These are phyloP conservation scores for Cheilosia scutellata DNA, from an alignment of 2,888 invertebrate species.

Conservation along the genomic window DNA sequence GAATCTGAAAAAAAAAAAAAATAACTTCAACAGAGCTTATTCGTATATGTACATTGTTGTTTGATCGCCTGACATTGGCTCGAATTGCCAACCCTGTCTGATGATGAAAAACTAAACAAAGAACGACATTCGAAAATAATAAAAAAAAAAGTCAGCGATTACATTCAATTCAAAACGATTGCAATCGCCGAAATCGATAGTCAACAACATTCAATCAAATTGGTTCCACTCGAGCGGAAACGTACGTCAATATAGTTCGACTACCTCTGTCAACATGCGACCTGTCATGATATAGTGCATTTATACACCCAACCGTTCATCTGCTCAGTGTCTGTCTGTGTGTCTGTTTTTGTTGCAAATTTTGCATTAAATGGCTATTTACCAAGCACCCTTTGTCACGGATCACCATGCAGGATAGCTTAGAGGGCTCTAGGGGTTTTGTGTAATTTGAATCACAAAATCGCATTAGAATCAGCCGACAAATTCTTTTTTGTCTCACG, in stretches of 20 bases:
- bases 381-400: slow-evolving; percentile 12
- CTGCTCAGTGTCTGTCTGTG: background rate
- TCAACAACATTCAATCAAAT: slow-evolving; percentile 30
- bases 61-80: background rate
- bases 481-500: background rate
- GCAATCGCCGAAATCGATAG: slow-evolving; percentile 30
- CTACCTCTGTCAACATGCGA: slow-evolving; percentile 7
- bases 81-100: background rate
- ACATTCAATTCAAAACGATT: background rate
- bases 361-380: slow-evolving; percentile 33
- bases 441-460: slow-evolving; percentile 61
- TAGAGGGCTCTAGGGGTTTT: background rate
- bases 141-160: background rate
- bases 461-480: slow-evolving; percentile 38
- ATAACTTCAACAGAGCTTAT: too few species aligned
- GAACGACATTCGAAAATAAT: background rate
- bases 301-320: background rate
- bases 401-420: background rate
- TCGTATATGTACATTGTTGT: too few species aligned
- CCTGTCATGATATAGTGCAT: background rate
- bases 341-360: background rate
- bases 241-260: slow-evolving; percentile 6
- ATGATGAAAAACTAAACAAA: background rate
- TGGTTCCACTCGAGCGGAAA: slow-evolving; percentile 44
- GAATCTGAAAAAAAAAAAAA: too few species aligned